A percentile compares a stretch with the other conserved stretches of the same genome.
Conservation (phyloP, 2,113 vertebrate species). For the Micronisus gabar region DNA sequence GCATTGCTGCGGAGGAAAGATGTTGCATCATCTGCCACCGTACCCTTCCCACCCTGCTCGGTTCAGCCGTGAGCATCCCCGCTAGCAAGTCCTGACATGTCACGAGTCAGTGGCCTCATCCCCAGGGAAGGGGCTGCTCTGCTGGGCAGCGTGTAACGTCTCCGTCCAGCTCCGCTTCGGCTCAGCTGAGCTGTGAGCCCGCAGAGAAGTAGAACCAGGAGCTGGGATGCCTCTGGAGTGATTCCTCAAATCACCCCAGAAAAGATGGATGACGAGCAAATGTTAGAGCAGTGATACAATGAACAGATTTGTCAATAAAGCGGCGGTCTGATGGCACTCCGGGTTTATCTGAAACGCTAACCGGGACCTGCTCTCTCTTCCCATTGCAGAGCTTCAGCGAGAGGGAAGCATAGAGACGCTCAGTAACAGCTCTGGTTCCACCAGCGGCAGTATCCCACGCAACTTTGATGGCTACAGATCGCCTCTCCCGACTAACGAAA, state of each 20-base stretch:
- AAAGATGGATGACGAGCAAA: not conserved
- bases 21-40: not conserved
- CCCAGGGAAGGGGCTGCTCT: not conserved
- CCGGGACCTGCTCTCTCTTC: conserved; percentile 66
- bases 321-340: accelerated
- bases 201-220: not conserved
- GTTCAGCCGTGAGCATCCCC: not conserved
- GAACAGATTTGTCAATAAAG: not conserved
- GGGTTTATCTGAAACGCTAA: not conserved
- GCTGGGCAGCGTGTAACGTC: not conserved
- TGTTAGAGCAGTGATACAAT: accelerated
- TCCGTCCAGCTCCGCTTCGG: not conserved
- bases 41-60: not conserved
- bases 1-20: not conserved
- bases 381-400: conserved; percentile 90
- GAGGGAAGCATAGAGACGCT: conserved; percentile 99
- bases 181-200: not conserved
- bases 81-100: accelerated
- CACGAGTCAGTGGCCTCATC: accelerated
- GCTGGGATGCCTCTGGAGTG: not conserved
- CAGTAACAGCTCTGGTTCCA: conserved; percentile 98
- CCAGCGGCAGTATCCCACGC: conserved; percentile 95
- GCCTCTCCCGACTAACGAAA: conserved; percentile 93
- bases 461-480: conserved; percentile 96
- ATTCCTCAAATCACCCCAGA: not conserved